Base-by-base conservation (phyloP, 1,140 invertebrate genomes). In the Drosophila pseudoobscura region DNA sequence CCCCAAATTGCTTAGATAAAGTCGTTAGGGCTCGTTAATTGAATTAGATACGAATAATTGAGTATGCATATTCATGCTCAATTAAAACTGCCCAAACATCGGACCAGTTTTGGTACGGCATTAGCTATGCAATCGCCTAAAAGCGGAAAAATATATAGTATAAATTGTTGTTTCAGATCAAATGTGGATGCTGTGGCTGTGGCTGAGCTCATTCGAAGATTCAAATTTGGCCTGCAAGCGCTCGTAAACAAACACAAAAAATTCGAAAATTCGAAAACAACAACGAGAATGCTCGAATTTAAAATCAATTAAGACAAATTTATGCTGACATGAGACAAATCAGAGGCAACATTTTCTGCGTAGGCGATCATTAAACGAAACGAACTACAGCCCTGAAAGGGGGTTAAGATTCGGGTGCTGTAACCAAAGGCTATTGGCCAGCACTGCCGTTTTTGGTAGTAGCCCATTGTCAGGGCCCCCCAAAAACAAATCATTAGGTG, bases 241-340 rank as follows among this genome's bases (percentile, higher is more conserved):
- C 76, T 80, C 73, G 83, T 83, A 83, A 75, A 49, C 8, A 29
- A 2, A 29, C 6, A 29, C 26, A 6, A 7, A 29, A 29, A 20
- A 20, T 20, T 26, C 24, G 24, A 26, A 26, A 26, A 26, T 31
- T 31, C 7, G 6, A 26, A 39, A 69, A 57, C 63, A 70, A 70
- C 66, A 70, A 70, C 44, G 26, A 43, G 63, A 69, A 83, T 84
- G 75, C 39, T 80, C 70, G 85, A 82, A 87, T 82, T 85, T 82
- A 87, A 85, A 85, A 85, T 85, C 80, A 85, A 85, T 85, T 78
- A 85, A 88, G 70, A 73, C 83, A 85, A 85, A 88, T 85, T 82
- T 85, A 85, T 85, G 78, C 83, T 88, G 82, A 87, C 82, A 82
- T 82, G 68, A 87, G 80, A 85, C 82, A 87, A 78, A 85, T 82